Conservation (phyloP, 1,140 invertebrate genomes). For the Bemisia tabaci region DNA sequence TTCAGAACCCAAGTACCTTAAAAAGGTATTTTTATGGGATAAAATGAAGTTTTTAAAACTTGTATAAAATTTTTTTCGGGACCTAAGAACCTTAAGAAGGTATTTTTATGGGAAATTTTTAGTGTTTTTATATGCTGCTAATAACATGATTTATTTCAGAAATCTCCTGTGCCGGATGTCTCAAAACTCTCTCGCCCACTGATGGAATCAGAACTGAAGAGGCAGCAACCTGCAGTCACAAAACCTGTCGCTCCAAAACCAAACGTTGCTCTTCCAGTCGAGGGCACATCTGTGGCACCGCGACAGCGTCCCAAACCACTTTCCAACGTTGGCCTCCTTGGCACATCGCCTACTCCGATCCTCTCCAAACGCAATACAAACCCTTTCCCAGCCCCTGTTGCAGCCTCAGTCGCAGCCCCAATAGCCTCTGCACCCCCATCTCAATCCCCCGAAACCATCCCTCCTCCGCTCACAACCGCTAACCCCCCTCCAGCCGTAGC, state of each 20-base stretch:
- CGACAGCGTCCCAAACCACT: constrained; percentile 65
- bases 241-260: constrained; percentile 28
- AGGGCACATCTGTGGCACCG: constrained; percentile 70
- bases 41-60: too few relatives aligned
- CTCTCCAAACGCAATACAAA: constrained; percentile 9
- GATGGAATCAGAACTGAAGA: constrained; percentile 46
- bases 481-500: background rate
- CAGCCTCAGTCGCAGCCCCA: background rate
- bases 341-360: constrained; percentile 7
- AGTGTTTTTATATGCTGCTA: background rate
- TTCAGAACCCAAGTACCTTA: too few relatives aligned
- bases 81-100: background rate
- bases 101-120: background rate
- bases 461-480: constrained; percentile 11
- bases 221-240: constrained; percentile 37
- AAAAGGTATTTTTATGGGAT: too few relatives aligned
- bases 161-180: constrained; percentile 45
- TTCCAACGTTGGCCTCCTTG: constrained; percentile 27
- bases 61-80: constrained; percentile 5
- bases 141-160: constrained; percentile 33
- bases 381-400: constrained; percentile 11
- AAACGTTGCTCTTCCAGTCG: constrained; percentile 33
- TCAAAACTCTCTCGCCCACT: constrained; percentile 46
- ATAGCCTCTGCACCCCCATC: background rate
- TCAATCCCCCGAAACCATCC: background rate